Base-by-base conservation (phyloP, 2,113 vertebrate genomes). In the Lepidothrix coronata region DNA sequence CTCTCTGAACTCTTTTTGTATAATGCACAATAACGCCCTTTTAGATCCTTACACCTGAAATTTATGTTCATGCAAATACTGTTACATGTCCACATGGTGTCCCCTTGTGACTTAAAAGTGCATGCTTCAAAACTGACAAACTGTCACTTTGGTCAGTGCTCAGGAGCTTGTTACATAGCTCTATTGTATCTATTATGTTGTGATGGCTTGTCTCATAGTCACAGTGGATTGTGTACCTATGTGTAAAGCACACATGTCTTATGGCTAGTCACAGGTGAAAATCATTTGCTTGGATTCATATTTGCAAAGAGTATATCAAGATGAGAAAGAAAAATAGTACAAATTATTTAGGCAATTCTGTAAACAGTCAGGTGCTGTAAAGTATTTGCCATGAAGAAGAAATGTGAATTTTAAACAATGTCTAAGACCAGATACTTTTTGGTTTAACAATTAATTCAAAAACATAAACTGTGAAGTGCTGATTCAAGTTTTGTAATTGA, bases 201-300 rank as follows among this genome's bases (percentile, higher is more conserved):
- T 20, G 14, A 31, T 52, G 31, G 14, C 51, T 82, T 51, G 14
- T 55, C 66, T 63, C 9, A 24, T 33, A 39, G 15, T 54, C 77
- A 11, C 33, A 33, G 4, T 13, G 20, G 23, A 6, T 12, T 37
- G 12, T 51, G 46, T 82, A 48, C 23, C 8, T n/a, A 6, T 68
- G 5, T n/a, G 28, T 67, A 58, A 55, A 48, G 48, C 46, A 22
- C 8, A 23, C 33, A 8, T 0, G 0, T 28, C 1, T 0, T 58
- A 41, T 68, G 54, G 6, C 49, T 41, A 54, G 41, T 68, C 79
- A 59, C 10, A 28, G 30, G 35, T 66, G 31, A 63, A 79, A 44
- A 48, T 68, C 8, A 79, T 71, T 21, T 65, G 12, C 37, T 76
- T 2, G 1, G 39, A 51, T 81, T 88, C 25, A 3, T 74, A 43